Conservation (phyloP, 2,113 vertebrate genomes). For the Aldabrachelys gigantea region DNA sequence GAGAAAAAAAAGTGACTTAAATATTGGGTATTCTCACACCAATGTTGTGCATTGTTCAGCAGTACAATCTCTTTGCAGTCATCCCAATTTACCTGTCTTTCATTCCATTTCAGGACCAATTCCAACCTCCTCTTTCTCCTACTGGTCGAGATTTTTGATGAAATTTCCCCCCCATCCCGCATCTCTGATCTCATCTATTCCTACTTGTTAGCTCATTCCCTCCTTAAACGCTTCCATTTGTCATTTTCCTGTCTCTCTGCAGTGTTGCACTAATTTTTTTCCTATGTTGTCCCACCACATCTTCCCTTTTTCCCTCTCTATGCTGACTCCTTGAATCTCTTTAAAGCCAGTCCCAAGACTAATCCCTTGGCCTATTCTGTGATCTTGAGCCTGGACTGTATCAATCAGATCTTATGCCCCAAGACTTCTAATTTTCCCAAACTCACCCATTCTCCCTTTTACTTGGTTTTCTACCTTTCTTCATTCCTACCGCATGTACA, state of each 20-base stretch:
- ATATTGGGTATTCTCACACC: not conserved
- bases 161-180: not conserved
- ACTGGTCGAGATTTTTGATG: not conserved
- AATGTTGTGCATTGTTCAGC: not conserved
- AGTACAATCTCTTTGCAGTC: not conserved
- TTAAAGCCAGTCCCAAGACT: not conserved
- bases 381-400: not conserved
- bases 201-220: not conserved
- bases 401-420: not conserved
- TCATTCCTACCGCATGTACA: not conserved
- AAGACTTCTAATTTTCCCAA: not conserved
- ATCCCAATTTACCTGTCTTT: not conserved
- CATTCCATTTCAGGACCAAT: not conserved
- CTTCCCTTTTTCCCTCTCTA: not conserved
- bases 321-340: not conserved
- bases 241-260: not conserved
- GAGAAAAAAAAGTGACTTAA: too few relatives aligned
- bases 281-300: not conserved
- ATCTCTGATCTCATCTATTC: not conserved
- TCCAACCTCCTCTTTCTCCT: not conserved
- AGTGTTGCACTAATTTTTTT: not conserved
- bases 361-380: not conserved
- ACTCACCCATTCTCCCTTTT: not conserved
- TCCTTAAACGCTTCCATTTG: not conserved
- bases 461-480: not conserved